Base-by-base conservation (phyloP, 2,888 invertebrate genomes). In the Syritta pipiens region DNA sequence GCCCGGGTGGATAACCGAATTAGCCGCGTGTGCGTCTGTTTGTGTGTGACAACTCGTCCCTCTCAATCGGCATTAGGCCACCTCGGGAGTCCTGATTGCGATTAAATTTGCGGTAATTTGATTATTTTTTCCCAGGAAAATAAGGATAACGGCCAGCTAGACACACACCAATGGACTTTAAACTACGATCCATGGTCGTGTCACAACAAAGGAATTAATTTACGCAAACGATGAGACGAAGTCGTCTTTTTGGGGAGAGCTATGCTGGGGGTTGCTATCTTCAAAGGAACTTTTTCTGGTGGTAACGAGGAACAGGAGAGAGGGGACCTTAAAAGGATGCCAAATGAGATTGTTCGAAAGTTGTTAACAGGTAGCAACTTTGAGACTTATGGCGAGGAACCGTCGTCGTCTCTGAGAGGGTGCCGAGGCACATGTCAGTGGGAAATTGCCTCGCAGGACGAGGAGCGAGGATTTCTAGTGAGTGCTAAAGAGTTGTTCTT, bases 41-140 rank as follows among this genome's bases (percentile, higher is more conserved):
- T 28, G 48, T 51, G 60, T 32, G 42, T 28, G 48, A 49, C 60
- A 67, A 60, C 59, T 77, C 53, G 48, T 35, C 65, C 65, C 9
- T n/a, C n/a, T 77, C 65, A 77, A 77, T 77, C 77, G 72, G 65
- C 65, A 60, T 71, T 77, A 71, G 76, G 51, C 62, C 26, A 60
- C 68, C 62, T 48, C 37, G 17, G 14, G 42, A 51, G 46, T 65
- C 65, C 71, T 60, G 77, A 71, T 71, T 59, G 62, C 60, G 67
- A 79, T 79, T 65, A 68, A 68, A 79, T 79, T 79, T 79, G 67
- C 22, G 72, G 79, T 67, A 60, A 74, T 72, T 74, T 74, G 74
- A 79, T 79, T 79, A 68, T 67, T 77, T 71, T 69, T 19, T 22
- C 20, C n/a, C n/a, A n/a, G n/a, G 1, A 42, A 44, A 20, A 42